Evolutionary conservation across 2,888 invertebrate species (phyloP), one percentile per base, ranked within the genome.

Genomic region (Ceriagrion tenellum): DNA sequence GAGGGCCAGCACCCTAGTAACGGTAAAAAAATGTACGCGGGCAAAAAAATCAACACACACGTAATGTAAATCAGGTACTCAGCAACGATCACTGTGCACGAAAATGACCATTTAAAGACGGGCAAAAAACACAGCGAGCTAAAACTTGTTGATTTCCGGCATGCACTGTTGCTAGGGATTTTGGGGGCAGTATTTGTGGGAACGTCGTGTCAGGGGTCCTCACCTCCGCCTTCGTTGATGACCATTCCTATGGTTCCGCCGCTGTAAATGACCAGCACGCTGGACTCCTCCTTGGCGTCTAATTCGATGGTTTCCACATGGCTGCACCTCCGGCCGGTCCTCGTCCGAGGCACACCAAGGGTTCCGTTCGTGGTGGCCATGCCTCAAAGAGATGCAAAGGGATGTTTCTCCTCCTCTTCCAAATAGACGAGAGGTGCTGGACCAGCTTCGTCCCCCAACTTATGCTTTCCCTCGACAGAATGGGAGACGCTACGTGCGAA

Each of bases 181-280:
- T 47, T 2, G 47, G 47, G 8, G 8, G 47, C 47, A 47, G 47
- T 8, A 47, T 47, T 47, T 47, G 47, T 8, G 47, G 47, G 47
- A 47, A 47, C 47, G 47, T 47, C 2, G 4, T 69, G 35, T 81
- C 8, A 69, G 35, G 16, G 55, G 40, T n/a, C 3, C 97, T 97
- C 97, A 98, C 99, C 98, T 97, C 98, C 98, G 95, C 98, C 97
- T n/a, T 97, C 97, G 96, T 98, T 98, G 96, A 98, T 97, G 96
- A 98, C 97, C 99, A 99, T 99, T 90, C 99, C 99, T 96, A 99
- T 99, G 0, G 99, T 99, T 6, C 99, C 99, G 0, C 99, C 99
- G 0, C 99, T 99, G 96, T 99, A 99, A 59, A 99, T 97, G 69
- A 99, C 99, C 95, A 99, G 97, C 0, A 99, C 98, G 95, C 97